These are phyloP conservation scores for Blastomussa wellsi DNA, from an alignment of 92 coral and sea anemone species.

Conservation along the genomic window DNA sequence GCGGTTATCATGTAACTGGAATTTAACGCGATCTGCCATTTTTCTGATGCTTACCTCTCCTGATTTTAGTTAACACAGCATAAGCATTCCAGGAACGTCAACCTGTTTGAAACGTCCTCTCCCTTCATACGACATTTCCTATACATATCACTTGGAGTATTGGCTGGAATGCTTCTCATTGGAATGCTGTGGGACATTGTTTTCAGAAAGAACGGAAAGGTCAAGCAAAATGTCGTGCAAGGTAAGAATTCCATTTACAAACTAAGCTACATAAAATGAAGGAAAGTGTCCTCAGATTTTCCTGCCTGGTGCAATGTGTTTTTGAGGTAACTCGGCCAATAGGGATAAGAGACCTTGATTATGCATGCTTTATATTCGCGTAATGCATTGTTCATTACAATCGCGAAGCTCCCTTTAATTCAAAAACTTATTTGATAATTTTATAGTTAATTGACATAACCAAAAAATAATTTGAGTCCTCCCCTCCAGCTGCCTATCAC, in stretches of 20 bases:
- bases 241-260: not conserved
- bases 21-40: not conserved
- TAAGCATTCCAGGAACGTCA: not conserved
- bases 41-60: not conserved
- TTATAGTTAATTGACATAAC: no score
- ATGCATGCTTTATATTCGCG: no score
- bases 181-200: constrained; percentile 11
- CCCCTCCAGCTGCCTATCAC: no score
- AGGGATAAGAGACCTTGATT: no score
- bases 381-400: no score
- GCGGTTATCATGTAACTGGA: not conserved
- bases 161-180: constrained; percentile 6
- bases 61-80: not conserved
- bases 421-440: no score
- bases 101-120: constrained; percentile 12
- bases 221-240: not conserved
- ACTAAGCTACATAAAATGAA: not conserved
- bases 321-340: not conserved
- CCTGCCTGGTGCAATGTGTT: no score
- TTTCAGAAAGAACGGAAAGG: not conserved
- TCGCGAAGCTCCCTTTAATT: no score
- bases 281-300: not conserved
- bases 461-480: no score
- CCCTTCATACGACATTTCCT: not conserved
- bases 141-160: constrained; percentile 21